Conservation (phyloP, 2,113 vertebrate genomes). For the Atractosteus spatula region DNA sequence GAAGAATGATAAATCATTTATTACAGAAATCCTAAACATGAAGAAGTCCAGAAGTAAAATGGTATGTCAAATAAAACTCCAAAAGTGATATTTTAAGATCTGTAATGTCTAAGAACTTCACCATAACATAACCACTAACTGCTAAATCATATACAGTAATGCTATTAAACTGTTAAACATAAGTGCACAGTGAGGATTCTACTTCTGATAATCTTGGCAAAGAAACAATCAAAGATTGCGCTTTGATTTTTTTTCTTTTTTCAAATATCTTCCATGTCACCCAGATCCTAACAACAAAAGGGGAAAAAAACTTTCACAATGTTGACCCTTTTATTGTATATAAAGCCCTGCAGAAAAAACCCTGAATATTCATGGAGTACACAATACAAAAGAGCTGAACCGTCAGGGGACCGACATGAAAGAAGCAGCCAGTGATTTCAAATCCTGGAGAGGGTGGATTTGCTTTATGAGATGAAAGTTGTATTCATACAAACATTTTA, state of each 20-base stretch:
- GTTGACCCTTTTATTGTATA: constrained; percentile 63
- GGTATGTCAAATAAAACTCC: too few relatives aligned
- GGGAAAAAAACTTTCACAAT: constrained; percentile 54
- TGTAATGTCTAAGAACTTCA: too few relatives aligned
- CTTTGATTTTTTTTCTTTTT: constrained; percentile 4
- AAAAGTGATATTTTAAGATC: too few relatives aligned
- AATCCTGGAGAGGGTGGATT: constrained; percentile 67
- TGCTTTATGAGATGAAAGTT: constrained; percentile 74
- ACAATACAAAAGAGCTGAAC: constrained; percentile 63
- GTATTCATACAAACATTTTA: constrained; percentile 75
- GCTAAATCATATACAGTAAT: too few relatives aligned
- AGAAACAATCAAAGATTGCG: too few relatives aligned
- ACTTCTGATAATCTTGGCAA: too few relatives aligned
- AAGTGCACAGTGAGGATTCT: too few relatives aligned
- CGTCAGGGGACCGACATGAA: constrained; percentile 72
- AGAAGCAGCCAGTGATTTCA: constrained; percentile 63
- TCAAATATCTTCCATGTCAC: not conserved
- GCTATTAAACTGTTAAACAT: too few relatives aligned
- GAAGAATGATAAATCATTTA: too few relatives aligned
- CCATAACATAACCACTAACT: too few relatives aligned
- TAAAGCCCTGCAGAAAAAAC: constrained; percentile 61
- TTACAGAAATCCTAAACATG: too few relatives aligned
- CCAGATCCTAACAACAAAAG: constrained; percentile 39
- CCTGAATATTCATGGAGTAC: constrained; percentile 76
- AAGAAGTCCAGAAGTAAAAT: too few relatives aligned